Base-by-base conservation (phyloP, 2,888 invertebrate genomes). In the Meiosimyza platycephala region DNA sequence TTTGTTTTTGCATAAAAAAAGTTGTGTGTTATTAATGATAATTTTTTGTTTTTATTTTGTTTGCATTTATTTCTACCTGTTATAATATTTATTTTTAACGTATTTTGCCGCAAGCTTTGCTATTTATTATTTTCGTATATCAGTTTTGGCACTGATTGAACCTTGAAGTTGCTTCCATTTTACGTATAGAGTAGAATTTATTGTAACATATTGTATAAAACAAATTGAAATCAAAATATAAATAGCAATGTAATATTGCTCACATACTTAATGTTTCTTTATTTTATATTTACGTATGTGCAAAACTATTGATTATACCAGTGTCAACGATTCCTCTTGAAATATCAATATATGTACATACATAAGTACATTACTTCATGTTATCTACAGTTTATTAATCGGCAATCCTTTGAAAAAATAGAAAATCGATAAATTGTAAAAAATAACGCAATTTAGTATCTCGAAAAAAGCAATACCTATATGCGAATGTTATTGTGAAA, bases 41-140 rank as follows among this genome's bases (percentile, higher is more conserved):
- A 62, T 6, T 6, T 55, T 18, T 62, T 62, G 2, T 13, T 33
- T 28, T 28, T 33, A 1, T 33, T 60, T 1, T 6, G 16, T 62
- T 16, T 40, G 2, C 9, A 40, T 28, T 62, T 62, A 16, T 63
- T 63, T 63, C 18, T 7, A 18, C 47, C 63, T 63, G 33, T 68
- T 9, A 48, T 57, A 68, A 59, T 59, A 22, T 48, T 68, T 68
- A 57, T 57, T 68, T 62, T 60, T 60, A 60, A 69, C 51, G 11
- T 47, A 57, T 51, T 64, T 69, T 51, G 50, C 69, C 69, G 60
- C 60, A 60, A 28, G 59, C 48, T 16, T 69, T 59, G 69, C 52
- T 50, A n/a, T 16, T 69, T 33, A 57, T 57, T 67, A 55, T 62
- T 60, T 28, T 51, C 50, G 60, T 15, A 15, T 18, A 54, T 16